A percentile compares a stretch with the other conserved stretches of the same genome.
Conservation (phyloP, 2,113 vertebrate species). For the Xiphophorus couchianus region DNA sequence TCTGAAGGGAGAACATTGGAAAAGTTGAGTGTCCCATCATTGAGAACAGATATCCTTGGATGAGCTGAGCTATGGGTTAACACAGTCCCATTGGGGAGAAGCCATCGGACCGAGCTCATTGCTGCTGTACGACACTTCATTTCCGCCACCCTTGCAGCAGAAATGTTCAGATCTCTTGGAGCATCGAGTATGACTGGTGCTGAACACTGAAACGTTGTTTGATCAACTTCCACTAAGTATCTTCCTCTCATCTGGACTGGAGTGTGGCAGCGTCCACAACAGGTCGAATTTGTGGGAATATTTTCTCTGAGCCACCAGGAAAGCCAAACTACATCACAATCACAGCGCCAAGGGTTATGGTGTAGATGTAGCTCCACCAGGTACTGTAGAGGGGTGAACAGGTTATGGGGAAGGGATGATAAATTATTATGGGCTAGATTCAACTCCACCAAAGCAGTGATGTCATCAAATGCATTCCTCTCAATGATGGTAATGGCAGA, state of each 20-base stretch:
- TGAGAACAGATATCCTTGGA: constrained; percentile 91
- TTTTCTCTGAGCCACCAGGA: constrained; percentile 96
- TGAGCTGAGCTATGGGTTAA: constrained; percentile 94
- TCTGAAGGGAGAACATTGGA: constrained; percentile 90
- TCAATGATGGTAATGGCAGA: constrained; percentile 92
- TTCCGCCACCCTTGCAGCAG: constrained; percentile 92
- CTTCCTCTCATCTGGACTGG: constrained; percentile 90
- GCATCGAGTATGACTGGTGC: constrained; percentile 96
- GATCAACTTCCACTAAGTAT: constrained; percentile 96
- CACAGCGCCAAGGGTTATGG: constrained; percentile 98
- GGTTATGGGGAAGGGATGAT: constrained; percentile 94
- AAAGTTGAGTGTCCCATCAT: constrained; percentile 96
- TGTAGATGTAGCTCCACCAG: constrained; percentile 96
- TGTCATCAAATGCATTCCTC: constrained; percentile 96
- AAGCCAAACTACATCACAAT: constrained; percentile 97
- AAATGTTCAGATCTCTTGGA: constrained; percentile 94
- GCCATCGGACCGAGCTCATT: constrained; percentile 95
- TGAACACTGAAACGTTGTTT: constrained; percentile 92
- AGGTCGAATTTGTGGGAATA: constrained; percentile 97
- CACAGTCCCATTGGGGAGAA: constrained; percentile 93
- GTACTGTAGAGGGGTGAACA: constrained; percentile 93
- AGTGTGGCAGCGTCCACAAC: constrained; percentile 95
- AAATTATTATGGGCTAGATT: constrained; percentile 99
- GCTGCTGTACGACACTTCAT: constrained; percentile 93
- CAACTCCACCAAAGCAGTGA: constrained; percentile 94